phyloP scores from a whole-genome alignment of 1,140 invertebrate genomes.

The Drosophila albomicans region DNA sequence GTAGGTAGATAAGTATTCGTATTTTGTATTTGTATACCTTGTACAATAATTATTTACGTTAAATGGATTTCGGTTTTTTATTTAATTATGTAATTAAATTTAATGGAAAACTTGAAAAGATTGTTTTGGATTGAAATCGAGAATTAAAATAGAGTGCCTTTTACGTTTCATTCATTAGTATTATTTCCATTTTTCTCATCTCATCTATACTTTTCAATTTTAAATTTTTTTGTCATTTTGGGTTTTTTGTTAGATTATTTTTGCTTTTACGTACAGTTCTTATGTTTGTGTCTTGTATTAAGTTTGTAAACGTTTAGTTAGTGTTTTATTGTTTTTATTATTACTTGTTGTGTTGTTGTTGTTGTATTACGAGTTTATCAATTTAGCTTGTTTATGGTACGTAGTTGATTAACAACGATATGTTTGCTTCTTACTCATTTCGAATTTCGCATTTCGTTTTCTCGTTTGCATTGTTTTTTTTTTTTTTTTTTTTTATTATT shows the following conservation, averaged over 20 bases:
- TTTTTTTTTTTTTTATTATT: background rate
- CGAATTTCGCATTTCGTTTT: slow-evolving; percentile 11
- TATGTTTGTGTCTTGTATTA: slow-evolving; percentile 19
- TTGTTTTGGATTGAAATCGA: slow-evolving; percentile 76
- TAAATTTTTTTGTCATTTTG: slow-evolving; percentile 24
- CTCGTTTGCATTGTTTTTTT: background rate
- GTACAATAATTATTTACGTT: slow-evolving; percentile 49
- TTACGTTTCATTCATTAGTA: slow-evolving; percentile 8
- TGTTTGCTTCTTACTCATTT: slow-evolving; percentile 67
- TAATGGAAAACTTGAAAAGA: slow-evolving; percentile 84
- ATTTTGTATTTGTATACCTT: slow-evolving; percentile 44
- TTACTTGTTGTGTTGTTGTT: slow-evolving; percentile 14
- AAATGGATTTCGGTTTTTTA: slow-evolving; percentile 37
- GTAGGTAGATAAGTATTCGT: slow-evolving; percentile 44
- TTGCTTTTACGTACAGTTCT: slow-evolving; percentile 12
- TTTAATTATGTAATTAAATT: slow-evolving; percentile 67
- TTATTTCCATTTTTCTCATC: slow-evolving; percentile 16
- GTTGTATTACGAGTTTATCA: slow-evolving; percentile 6
- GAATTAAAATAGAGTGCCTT: slow-evolving; percentile 49
- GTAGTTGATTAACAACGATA: slow-evolving; percentile 62
- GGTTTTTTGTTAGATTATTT: slow-evolving; percentile 1
- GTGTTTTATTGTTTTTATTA: slow-evolving; percentile 23
- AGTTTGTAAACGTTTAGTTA: slow-evolving; percentile 9
- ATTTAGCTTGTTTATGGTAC: slow-evolving; percentile 16
- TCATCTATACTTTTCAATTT: slow-evolving; percentile 15